These are phyloP conservation scores for Phalacrocorax aristotelis DNA, from an alignment of 2,113 vertebrate genomes.

Conservation along the genomic window DNA sequence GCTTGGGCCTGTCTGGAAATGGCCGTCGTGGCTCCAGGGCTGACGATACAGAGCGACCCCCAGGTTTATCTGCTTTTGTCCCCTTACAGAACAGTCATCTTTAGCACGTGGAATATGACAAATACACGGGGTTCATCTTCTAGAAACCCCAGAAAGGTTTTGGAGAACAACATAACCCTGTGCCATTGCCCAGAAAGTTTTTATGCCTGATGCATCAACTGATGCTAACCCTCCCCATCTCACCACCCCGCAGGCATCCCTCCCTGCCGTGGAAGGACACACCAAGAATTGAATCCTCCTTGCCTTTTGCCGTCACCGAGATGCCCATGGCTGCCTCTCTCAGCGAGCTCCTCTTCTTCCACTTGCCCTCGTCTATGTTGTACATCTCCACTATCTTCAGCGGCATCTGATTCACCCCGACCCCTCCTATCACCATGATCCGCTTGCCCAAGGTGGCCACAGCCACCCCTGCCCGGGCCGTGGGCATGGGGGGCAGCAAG, in stretches of 20 bases:
- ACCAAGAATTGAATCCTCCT: background rate
- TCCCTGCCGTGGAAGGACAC: background rate
- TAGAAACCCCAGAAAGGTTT: background rate
- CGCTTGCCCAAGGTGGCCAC: constrained; percentile 89
- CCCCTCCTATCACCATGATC: constrained; percentile 92
- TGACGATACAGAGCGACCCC: background rate
- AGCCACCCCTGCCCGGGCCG: constrained; percentile 87
- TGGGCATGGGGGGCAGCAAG: constrained; percentile 85
- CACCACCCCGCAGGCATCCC: background rate
- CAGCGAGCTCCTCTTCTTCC: constrained; percentile 90
- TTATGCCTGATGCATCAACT: background rate
- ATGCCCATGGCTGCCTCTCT: constrained; percentile 93
- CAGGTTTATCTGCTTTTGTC: background rate
- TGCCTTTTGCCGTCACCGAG: constrained; percentile 91
- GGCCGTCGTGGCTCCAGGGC: background rate
- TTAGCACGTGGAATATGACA: background rate
- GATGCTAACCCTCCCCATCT: background rate
- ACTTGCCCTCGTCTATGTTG: constrained; percentile 91
- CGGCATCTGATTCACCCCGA: constrained; percentile 87
- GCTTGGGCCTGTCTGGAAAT: background rate
- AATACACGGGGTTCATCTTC: background rate
- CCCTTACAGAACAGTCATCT: rapidly evolving
- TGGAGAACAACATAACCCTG: background rate
- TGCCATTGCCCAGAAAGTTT: background rate
- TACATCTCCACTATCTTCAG: constrained; percentile 93